Percentiles rank a stretch among this genome's conserved stretches.
Evolutionary conservation across 1,140 invertebrate genomes (phyloP).

Genomic region (Trinorchestia longiramus): DNA sequence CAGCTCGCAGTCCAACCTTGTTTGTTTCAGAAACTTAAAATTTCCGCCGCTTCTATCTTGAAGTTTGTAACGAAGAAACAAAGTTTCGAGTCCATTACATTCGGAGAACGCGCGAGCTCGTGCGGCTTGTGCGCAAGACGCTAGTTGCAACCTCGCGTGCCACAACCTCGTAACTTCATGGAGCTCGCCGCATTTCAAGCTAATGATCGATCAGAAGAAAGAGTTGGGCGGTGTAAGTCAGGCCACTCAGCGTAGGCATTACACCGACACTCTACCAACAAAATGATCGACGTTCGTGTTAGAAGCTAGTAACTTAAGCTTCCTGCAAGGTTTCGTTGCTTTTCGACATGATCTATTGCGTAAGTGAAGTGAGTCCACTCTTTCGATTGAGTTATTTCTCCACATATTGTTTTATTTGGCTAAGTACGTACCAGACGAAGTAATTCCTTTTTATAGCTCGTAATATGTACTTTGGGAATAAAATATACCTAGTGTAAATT

Average conservation of each 20-base stretch:
- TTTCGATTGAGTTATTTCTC: background rate
- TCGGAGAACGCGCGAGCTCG: background rate
- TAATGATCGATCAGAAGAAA: constrained; percentile 44
- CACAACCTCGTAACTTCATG: background rate
- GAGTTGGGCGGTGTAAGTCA: constrained; percentile 1
- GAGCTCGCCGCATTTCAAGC: background rate
- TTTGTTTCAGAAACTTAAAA: background rate
- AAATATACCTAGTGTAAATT: background rate
- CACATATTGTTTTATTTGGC: background rate
- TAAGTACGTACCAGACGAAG: background rate
- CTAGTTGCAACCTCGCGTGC: background rate
- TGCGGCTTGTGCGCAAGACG: background rate
- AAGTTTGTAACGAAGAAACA: background rate
- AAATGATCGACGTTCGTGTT: constrained; percentile 28
- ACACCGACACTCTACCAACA: constrained; percentile 15
- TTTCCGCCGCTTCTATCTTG: background rate
- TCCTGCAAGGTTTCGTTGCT: background rate
- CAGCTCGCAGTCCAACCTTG: background rate
- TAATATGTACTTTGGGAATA: background rate
- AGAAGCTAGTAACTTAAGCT: background rate
- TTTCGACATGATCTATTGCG: background rate
- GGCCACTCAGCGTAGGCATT: constrained; percentile 36
- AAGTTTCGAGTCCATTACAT: background rate
- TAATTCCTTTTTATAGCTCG: background rate
- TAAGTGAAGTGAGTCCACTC: background rate